Base-by-base conservation (phyloP, 2,888 invertebrate genomes). In the Gastrophysa polygoni region DNA sequence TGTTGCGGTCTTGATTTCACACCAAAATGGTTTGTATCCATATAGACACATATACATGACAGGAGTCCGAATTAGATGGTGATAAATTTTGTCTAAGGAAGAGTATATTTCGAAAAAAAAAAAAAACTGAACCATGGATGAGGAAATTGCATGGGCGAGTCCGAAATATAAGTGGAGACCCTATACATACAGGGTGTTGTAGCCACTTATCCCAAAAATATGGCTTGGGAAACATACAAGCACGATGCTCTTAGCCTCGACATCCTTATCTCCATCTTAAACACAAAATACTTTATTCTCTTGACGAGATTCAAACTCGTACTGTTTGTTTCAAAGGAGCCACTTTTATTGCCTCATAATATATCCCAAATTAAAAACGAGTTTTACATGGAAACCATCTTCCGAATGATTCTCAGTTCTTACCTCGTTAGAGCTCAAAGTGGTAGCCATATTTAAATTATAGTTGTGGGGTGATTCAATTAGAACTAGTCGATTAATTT, bases 391-490 rank as follows among this genome's bases (percentile, higher is more conserved):
- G 17, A 49, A 29, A 49, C 6, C 16, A 49, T 17, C 28, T 3
- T n/a, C 14, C 14, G 54, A 47, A 55, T 49, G 16, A 14, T 49
- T 49, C 49, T 57, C 62, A 46, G 58, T 52, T 57, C 57, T 57
- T 52, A 51, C 44, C 52, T 50, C 29, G 49, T 48, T 57, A 21
- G 38, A 49, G 14, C 10, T 14, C 20, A 38, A 67, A 65, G 55
- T 57, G 64, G 60, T 57, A 61, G 59, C 60, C 64, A 63, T 59
- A 62, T 66, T 59, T 55, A 66, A 64, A 64, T 56, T 63, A 64
- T 70, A 72, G 71, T 68, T 69, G 64, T 59, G 65, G 63, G 54
- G 59, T 68, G 67, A 70, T 69, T 70, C 64, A 69, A 70, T 71
- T 68, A 70, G 44, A 57, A 51, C 28, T 34, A 24, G 52, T 57